Percentiles rank a stretch among this genome's conserved stretches.
Evolutionary conservation across 2,113 vertebrate species (phyloP).

Genomic region (Fulica atra): DNA sequence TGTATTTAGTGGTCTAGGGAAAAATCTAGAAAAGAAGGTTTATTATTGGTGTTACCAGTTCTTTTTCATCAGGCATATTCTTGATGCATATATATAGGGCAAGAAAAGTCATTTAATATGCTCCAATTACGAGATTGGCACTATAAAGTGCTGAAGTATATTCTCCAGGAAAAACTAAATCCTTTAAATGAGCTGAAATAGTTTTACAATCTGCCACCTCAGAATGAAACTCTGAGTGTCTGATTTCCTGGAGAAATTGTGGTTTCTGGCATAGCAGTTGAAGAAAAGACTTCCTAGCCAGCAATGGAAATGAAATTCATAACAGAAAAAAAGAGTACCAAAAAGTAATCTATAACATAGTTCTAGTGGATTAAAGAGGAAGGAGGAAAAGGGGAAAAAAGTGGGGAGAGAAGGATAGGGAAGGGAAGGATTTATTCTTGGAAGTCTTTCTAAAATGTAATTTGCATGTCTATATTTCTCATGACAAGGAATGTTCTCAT

Average conservation of each 20-base stretch:
- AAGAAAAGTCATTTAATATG: conserved; percentile 6
- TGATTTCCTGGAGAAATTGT: conserved; percentile 29
- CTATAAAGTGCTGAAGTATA: background rate
- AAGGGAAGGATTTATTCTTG: background rate
- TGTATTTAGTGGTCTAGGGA: conserved; percentile 12
- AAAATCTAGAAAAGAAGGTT: background rate
- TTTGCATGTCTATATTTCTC: conserved; percentile 54
- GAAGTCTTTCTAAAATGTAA: conserved; percentile 17
- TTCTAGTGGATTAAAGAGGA: background rate
- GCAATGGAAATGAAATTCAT: conserved; percentile 46
- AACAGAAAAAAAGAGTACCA: background rate
- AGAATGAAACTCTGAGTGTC: conserved; percentile 16
- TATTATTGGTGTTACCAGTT: background rate
- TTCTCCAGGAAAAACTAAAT: conserved; percentile 3
- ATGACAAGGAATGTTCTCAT: conserved; percentile 1
- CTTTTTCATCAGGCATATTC: background rate
- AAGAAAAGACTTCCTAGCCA: conserved; percentile 11
- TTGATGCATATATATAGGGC: background rate
- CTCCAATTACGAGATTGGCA: background rate
- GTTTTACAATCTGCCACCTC: conserved; percentile 32
- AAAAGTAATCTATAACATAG: background rate
- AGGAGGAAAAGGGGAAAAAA: no score
- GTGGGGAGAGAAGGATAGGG: no score
- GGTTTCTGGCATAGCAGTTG: conserved; percentile 14
- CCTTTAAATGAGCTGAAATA: conserved; percentile 27